Conservation (phyloP, 64 coral and sea anemone genomes). For the Platygyra sinensis region DNA sequence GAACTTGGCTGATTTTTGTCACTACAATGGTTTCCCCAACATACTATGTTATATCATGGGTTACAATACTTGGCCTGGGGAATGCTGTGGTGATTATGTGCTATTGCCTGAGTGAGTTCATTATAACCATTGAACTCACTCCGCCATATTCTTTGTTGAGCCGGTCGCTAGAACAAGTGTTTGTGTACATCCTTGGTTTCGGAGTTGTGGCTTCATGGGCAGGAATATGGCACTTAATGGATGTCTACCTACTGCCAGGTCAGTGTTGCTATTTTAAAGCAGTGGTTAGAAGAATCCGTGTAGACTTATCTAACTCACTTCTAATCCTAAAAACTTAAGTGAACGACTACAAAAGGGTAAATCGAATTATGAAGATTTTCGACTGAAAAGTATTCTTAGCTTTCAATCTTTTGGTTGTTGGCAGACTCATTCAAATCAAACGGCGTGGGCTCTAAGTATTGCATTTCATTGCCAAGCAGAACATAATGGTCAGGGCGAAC, state of each 20-base stretch:
- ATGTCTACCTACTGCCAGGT: constrained; percentile 45
- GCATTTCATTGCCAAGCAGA: too few relatives aligned
- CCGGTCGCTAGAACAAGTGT: constrained; percentile 23
- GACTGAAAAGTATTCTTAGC: too few relatives aligned
- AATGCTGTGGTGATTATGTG: neutral
- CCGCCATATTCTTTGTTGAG: too few relatives aligned
- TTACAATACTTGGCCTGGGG: neutral
- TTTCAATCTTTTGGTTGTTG: too few relatives aligned
- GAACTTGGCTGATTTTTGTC: neutral
- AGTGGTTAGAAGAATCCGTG: too few relatives aligned
- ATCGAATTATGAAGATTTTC: too few relatives aligned
- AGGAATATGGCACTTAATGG: constrained; percentile 38
- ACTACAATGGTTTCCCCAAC: neutral
- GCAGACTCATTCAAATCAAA: too few relatives aligned
- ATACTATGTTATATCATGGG: neutral
- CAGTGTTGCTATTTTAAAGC: neutral
- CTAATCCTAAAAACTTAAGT: too few relatives aligned
- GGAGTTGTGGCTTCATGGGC: constrained; percentile 9
- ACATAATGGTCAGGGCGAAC: too few relatives aligned
- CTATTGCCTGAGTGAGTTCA: constrained; percentile 3
- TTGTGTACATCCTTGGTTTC: constrained; percentile 55
- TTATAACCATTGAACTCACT: constrained; percentile 3
- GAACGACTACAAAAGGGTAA: too few relatives aligned
- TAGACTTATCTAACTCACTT: too few relatives aligned
- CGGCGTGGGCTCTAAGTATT: too few relatives aligned